These are phyloP conservation scores for Cepaea nemoralis DNA, from an alignment of 1,140 invertebrate species.

Conservation along the genomic window DNA sequence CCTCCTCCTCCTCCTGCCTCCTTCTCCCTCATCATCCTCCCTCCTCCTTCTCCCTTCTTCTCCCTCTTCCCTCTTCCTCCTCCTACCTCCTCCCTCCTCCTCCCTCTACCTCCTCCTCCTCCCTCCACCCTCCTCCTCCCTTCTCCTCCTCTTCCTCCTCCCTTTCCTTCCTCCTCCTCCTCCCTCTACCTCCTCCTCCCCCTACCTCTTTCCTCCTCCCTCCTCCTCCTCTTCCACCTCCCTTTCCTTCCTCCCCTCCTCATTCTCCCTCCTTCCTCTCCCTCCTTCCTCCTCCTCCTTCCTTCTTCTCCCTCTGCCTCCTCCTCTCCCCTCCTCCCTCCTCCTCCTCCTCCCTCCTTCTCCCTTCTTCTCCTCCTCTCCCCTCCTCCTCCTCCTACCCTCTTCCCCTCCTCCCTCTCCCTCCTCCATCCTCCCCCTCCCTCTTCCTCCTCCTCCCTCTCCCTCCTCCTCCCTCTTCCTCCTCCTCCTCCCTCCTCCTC, in stretches of 20 bases:
- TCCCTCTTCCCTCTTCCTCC: too few species aligned
- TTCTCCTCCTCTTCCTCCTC: background rate
- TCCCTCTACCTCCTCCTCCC: background rate
- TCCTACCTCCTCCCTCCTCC: too few species aligned
- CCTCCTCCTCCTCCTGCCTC: too few species aligned
- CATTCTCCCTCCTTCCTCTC: too few species aligned
- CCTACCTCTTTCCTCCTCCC: background rate
- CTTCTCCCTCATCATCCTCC: too few species aligned
- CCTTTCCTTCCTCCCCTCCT: background rate
- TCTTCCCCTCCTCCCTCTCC: too few species aligned
- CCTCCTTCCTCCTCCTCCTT: too few species aligned
- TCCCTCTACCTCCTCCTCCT: too few species aligned
- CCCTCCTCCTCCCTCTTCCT: background rate
- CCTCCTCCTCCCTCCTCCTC: background rate
- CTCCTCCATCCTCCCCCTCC: too few species aligned
- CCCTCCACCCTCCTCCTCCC: too few species aligned
- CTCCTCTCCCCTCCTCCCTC: slow-evolving; percentile 11
- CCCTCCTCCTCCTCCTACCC: too few species aligned
- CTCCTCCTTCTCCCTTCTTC: too few species aligned
- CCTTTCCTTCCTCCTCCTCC: background rate
- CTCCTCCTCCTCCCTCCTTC: slow-evolving; percentile 6
- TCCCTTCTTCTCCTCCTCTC: background rate
- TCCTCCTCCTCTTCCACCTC: background rate
- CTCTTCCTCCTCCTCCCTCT: background rate
- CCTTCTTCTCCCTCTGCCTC: slow-evolving; percentile 21